phyloP scores from a whole-genome alignment of 2,113 vertebrate genomes.

The Gopherus flavomarginatus region DNA sequence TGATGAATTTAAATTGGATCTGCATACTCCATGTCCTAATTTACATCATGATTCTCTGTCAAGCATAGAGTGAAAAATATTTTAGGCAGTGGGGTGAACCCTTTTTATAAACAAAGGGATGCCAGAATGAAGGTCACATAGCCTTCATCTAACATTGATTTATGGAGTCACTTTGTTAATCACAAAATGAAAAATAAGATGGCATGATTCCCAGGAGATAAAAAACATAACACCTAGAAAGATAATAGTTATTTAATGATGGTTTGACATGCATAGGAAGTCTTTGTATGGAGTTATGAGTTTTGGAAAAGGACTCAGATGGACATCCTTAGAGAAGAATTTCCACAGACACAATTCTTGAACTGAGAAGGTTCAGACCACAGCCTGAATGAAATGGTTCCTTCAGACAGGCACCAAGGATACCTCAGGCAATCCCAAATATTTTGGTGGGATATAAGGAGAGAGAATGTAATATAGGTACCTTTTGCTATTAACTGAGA shows the following conservation, averaged over 20 bases:
- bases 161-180: neutral
- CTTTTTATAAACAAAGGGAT: neutral
- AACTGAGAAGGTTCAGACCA: neutral
- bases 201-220: neutral
- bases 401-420: neutral
- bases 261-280: neutral
- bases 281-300: neutral
- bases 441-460: neutral
- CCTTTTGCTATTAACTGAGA: neutral
- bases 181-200: rapidly evolving
- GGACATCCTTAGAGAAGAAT: rapidly evolving
- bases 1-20: neutral
- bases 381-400: neutral
- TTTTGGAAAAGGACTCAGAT: neutral
- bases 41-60: neutral
- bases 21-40: neutral
- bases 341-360: rapidly evolving
- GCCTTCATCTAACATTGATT: neutral
- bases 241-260: neutral
- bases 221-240: neutral
- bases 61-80: neutral
- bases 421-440: neutral
- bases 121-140: rapidly evolving
- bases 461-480: neutral
- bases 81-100: neutral